phyloP scores from a whole-genome alignment of 2,113 vertebrate species.

The Aldabrachelys gigantea region DNA sequence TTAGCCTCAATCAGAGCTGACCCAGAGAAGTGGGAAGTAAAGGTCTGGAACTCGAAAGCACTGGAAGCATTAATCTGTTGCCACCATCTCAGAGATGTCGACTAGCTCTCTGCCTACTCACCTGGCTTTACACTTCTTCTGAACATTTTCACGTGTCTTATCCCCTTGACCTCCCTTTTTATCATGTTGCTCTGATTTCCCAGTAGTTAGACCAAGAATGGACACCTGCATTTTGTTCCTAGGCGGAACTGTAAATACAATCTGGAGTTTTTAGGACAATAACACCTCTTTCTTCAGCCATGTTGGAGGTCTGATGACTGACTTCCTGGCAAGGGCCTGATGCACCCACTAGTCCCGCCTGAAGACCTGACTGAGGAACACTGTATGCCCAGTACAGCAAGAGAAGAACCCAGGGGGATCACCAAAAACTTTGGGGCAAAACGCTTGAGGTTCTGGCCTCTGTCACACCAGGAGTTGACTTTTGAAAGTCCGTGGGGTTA shows the following conservation, averaged over 20 bases:
- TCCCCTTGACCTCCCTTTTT: not conserved
- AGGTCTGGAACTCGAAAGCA: not conserved
- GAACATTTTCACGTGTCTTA: not conserved
- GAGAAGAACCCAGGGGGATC: not conserved
- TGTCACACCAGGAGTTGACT: rapidly evolving
- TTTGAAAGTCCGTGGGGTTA: not conserved
- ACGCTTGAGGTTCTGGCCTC: rapidly evolving
- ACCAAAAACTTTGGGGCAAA: rapidly evolving
- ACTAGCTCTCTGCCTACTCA: not conserved
- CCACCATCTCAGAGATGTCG: not conserved
- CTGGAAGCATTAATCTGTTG: not conserved
- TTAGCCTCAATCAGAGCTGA: rapidly evolving
- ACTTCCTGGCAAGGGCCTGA: not conserved
- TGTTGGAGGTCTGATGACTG: not conserved
- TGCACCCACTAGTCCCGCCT: not conserved
- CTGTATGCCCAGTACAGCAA: not conserved
- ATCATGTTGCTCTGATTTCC: not conserved
- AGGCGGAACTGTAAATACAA: rapidly evolving
- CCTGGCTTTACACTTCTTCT: not conserved
- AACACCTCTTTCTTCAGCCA: not conserved
- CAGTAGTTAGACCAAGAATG: not conserved
- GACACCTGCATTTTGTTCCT: not conserved
- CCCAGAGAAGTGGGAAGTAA: rapidly evolving
- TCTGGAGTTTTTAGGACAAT: rapidly evolving
- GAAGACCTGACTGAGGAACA: not conserved